Conservation (phyloP, 1,140 invertebrate species). For the Diploscapter pachys region DNA sequence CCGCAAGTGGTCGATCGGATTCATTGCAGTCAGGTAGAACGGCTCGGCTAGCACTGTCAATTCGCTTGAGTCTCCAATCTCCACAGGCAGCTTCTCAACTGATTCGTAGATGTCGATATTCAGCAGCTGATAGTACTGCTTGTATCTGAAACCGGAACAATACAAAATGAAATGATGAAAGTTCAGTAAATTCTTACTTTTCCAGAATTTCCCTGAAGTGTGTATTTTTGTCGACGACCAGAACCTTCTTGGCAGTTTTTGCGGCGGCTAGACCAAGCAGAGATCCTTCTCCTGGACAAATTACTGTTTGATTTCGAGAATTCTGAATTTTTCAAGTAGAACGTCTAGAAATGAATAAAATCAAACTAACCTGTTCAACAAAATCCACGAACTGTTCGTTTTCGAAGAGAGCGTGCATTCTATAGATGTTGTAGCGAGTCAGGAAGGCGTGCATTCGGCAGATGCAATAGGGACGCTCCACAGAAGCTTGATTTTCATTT, state of each 20-base stretch:
- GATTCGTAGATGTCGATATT: background rate
- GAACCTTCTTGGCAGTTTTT: conserved; percentile 65
- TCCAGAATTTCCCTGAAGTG: conserved; percentile 53
- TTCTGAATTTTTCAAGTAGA: conserved; percentile 67
- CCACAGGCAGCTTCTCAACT: too few relatives aligned
- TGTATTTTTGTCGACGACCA: conserved; percentile 67
- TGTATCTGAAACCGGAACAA: conserved; percentile 13
- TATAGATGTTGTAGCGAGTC: conserved; percentile 15
- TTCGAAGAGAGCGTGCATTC: conserved; percentile 31
- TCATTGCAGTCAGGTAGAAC: conserved; percentile 73
- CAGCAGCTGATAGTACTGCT: conserved; percentile 46
- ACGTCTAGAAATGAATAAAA: background rate
- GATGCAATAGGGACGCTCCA: conserved; percentile 60
- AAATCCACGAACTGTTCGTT: conserved; percentile 49
- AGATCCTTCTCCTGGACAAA: conserved; percentile 75
- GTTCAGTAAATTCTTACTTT: conserved; percentile 38
- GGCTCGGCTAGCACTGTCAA: conserved; percentile 71
- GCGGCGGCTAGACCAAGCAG: conserved; percentile 72
- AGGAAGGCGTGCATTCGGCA: conserved; percentile 16
- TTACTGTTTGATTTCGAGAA: conserved; percentile 15
- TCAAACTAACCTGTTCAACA: conserved; percentile 33
- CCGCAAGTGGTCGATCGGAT: conserved; percentile 85
- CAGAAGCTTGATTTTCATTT: too few relatives aligned
- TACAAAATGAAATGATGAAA: background rate
- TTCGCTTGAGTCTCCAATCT: too few relatives aligned